Conservation (phyloP, 2,797 vertebrate genomes). For the Ispidina picta region DNA sequence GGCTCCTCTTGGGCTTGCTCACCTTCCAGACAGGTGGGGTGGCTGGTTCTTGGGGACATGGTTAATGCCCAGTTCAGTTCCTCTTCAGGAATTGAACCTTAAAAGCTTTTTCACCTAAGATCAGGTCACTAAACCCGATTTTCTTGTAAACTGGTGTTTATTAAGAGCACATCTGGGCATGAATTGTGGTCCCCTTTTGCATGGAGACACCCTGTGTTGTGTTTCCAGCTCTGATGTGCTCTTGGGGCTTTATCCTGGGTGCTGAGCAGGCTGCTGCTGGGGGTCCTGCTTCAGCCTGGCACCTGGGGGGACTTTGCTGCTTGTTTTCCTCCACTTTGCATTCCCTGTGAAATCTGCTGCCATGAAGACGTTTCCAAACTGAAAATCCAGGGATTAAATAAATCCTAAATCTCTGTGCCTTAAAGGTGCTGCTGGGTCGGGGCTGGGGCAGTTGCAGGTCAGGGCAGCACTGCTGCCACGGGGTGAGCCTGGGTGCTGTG, state of each 20-base stretch:
- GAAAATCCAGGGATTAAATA: neutral
- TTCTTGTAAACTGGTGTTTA: neutral
- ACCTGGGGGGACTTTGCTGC: neutral
- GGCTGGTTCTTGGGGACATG: neutral
- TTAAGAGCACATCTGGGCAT: neutral
- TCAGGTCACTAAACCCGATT: neutral
- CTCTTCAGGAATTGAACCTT: neutral
- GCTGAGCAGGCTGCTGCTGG: neutral
- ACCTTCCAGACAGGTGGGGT: too few relatives aligned
- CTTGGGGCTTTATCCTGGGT: neutral
- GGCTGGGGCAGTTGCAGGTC: neutral
- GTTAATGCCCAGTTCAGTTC: neutral
- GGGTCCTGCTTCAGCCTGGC: neutral
- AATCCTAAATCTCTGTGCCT: neutral
- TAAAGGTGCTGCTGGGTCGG: neutral
- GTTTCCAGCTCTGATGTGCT: neutral
- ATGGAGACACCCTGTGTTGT: neutral
- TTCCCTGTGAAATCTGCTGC: neutral
- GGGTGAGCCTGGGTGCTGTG: too few relatives aligned
- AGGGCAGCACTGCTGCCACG: rapidly evolving
- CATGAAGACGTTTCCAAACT: neutral
- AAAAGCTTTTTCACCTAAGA: neutral
- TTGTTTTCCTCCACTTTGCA: neutral
- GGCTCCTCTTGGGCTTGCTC: neutral
- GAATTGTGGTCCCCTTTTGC: neutral